phyloP scores from a whole-genome alignment of 2,888 invertebrate genomes.

The Ichneumoninae sp. region DNA sequence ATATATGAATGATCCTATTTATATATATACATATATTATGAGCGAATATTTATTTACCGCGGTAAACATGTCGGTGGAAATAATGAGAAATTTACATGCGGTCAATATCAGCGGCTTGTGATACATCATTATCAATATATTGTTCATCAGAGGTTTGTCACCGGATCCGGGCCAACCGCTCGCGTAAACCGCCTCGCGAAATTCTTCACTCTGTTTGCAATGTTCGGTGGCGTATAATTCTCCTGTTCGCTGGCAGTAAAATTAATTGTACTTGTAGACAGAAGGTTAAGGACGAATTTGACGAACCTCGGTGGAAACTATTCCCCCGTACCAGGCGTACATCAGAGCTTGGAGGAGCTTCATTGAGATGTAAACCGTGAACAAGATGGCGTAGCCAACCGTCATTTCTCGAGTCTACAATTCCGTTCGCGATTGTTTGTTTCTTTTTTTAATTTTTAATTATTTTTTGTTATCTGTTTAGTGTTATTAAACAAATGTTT shows the following conservation, averaged over 20 bases:
- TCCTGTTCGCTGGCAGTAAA: not conserved
- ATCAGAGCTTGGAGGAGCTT: conserved; percentile 65
- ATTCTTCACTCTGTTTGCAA: conserved; percentile 69
- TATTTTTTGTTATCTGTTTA: not conserved
- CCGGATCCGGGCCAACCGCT: conserved; percentile 69
- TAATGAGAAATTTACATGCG: conserved; percentile 68
- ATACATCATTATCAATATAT: conserved; percentile 67
- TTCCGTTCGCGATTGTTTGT: not conserved
- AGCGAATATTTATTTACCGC: conserved; percentile 63
- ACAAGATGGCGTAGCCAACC: conserved; percentile 49
- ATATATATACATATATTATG: not conserved
- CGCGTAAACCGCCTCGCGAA: conserved; percentile 71
- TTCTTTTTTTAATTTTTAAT: not conserved
- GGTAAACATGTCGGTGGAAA: conserved; percentile 73
- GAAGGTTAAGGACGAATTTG: not conserved
- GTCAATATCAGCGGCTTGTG: conserved; percentile 72
- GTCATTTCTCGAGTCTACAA: conserved; percentile 55
- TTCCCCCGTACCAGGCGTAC: conserved; percentile 67
- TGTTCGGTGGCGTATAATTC: not conserved
- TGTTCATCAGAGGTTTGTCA: conserved; percentile 64
- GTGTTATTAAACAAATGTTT: not conserved
- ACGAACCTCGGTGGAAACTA: conserved; percentile 62
- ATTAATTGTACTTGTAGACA: not conserved
- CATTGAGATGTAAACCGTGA: conserved; percentile 54
- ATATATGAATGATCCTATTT: not conserved